Percentiles rank a stretch among this genome's conserved stretches.
Evolutionary conservation across 2,113 vertebrate genomes (phyloP).

Genomic region (Chinchilla lanigera): DNA sequence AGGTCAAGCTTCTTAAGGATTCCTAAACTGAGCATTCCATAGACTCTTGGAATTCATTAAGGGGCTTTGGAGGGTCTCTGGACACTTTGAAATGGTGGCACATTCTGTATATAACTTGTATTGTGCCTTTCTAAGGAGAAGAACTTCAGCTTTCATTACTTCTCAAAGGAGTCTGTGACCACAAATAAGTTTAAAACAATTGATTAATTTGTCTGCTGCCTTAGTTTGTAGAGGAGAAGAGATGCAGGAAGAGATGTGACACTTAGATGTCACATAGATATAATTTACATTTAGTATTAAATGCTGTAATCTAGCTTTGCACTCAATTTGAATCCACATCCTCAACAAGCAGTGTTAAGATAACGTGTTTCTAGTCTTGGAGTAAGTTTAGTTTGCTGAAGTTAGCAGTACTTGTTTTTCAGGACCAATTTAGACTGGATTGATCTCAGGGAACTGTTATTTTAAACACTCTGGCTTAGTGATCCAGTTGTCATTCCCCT

Average conservation of each 20-base stretch:
- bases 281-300: conserved; percentile 2
- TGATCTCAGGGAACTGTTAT: conserved; percentile 39
- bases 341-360: conserved; percentile 8
- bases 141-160: not conserved
- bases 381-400: conserved; percentile 48
- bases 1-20: conserved; percentile 2
- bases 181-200: conserved; percentile 10
- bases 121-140: conserved; percentile 57
- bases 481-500: not conserved
- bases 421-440: not conserved
- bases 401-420: not conserved
- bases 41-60: not conserved
- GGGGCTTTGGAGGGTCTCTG: not conserved
- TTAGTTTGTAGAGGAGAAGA: conserved; percentile 32
- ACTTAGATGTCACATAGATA: not conserved
- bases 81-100: not conserved
- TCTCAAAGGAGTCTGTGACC: not conserved
- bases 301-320: conserved; percentile 13
- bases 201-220: not conserved
- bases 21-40: not conserved
- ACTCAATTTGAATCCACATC: not conserved
- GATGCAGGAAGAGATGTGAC: not conserved
- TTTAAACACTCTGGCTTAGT: conserved; percentile 18
- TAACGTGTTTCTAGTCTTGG: not conserved
- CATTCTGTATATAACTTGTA: not conserved